These are phyloP conservation scores for Mesembrinibis cayennensis DNA, from an alignment of 2,113 vertebrate species.

Conservation along the genomic window DNA sequence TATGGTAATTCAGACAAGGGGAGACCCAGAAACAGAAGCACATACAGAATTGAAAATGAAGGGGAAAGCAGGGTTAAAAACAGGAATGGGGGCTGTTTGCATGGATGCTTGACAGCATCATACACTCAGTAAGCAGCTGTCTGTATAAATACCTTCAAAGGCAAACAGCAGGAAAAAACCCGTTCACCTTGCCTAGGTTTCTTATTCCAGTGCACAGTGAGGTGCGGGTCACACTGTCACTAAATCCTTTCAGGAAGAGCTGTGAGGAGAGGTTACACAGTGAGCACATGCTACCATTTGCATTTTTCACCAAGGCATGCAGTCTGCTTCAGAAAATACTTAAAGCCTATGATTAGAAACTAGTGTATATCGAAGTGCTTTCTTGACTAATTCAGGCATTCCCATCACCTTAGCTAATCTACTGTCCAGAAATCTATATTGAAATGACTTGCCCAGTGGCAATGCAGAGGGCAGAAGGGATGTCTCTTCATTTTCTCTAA, in stretches of 20 bases:
- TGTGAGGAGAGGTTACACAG: background rate
- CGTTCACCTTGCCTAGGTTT: background rate
- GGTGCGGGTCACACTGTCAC: accelerated
- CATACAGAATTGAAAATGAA: background rate
- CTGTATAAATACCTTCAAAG: background rate
- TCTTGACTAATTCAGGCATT: background rate
- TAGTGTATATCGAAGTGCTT: background rate
- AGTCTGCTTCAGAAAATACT: background rate
- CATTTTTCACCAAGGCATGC: background rate
- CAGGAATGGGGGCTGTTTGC: background rate
- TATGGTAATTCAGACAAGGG: background rate
- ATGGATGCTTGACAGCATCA: background rate
- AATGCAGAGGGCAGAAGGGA: background rate
- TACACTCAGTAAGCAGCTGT: background rate
- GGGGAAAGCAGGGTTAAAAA: background rate
- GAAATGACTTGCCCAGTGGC: background rate
- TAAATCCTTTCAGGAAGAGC: background rate
- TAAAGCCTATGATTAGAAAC: background rate
- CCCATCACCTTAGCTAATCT: background rate
- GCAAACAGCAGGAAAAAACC: background rate
- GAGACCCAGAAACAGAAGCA: background rate
- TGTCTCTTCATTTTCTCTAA: background rate
- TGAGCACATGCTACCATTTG: background rate
- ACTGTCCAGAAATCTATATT: background rate
- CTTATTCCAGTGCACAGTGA: background rate